Evolutionary conservation across 2,888 invertebrate genomes (phyloP).

Genomic region (Vannuccia rotundouncinata): DNA sequence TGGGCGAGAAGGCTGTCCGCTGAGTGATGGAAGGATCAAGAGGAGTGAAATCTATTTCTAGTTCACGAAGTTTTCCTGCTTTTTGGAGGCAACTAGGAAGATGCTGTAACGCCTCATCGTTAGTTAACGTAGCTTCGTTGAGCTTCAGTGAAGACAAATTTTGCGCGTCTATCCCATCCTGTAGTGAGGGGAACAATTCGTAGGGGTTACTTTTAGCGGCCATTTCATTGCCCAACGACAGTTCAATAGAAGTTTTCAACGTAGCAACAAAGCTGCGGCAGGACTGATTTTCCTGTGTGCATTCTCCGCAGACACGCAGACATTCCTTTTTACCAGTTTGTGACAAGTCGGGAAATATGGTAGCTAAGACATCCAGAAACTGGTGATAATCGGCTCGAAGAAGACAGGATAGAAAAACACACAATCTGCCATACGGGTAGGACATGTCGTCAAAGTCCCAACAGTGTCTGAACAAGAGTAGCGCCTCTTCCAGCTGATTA

Average conservation of each 20-base stretch:
- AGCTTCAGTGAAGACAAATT: not conserved
- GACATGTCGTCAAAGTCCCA: not conserved
- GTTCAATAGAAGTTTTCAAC: not conserved
- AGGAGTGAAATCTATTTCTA: constrained; percentile 1
- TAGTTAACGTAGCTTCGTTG: not conserved
- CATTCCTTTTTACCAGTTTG: not conserved
- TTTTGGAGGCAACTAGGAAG: not conserved
- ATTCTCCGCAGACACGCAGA: not conserved
- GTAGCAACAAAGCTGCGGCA: not conserved
- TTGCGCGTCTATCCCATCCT: not conserved
- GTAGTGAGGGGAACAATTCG: not conserved
- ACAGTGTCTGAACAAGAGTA: not conserved
- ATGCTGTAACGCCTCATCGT: not conserved
- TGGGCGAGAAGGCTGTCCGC: not conserved
- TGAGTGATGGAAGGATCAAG: not conserved
- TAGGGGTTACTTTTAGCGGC: not conserved
- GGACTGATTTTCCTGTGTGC: not conserved
- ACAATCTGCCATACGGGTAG: not conserved
- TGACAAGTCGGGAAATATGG: not conserved
- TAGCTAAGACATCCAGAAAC: not conserved
- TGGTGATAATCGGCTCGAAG: not conserved
- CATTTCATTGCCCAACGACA: not conserved
- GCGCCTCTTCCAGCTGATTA: not conserved
- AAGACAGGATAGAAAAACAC: not conserved
- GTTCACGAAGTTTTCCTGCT: not conserved